Percentiles rank a stretch among this genome's conserved stretches.
phyloP scores from a whole-genome alignment of 2,888 invertebrate species.

The Melieria picta region DNA sequence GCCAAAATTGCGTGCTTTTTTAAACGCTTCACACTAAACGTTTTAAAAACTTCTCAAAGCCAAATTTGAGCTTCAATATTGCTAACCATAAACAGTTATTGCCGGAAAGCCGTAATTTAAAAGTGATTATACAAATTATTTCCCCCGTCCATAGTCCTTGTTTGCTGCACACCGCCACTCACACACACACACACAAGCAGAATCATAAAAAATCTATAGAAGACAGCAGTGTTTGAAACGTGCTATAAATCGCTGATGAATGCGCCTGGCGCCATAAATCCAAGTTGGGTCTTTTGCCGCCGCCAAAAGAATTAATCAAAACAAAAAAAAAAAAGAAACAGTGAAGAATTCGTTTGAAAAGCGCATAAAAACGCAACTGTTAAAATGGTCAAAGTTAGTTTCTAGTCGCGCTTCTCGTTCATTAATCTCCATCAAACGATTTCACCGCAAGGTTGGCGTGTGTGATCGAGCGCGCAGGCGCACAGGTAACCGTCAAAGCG shows the following conservation, averaged over 20 bases:
- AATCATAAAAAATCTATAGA: conserved; percentile 11
- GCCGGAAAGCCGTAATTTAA: conserved; percentile 15
- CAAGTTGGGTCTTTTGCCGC: not conserved
- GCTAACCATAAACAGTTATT: too few species aligned
- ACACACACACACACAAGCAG: too few species aligned
- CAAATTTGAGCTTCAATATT: too few species aligned
- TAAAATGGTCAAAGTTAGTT: not conserved
- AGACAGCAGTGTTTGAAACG: conserved; percentile 20
- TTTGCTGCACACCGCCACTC: not conserved
- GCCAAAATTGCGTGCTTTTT: too few species aligned
- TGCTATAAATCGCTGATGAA: conserved; percentile 30
- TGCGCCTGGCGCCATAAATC: not conserved
- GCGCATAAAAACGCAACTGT: not conserved
- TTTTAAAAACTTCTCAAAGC: too few species aligned
- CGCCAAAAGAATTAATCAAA: conserved; percentile 21
- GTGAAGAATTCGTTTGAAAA: not conserved
- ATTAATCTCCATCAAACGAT: not conserved
- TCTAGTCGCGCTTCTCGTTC: not conserved
- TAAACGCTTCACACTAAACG: too few species aligned
- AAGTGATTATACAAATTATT: conserved; percentile 30
- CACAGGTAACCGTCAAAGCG: too few species aligned
- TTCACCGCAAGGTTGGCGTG: not conserved
- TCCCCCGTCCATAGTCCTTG: conserved; percentile 16
- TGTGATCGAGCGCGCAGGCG: too few species aligned
- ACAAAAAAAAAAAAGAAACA: not conserved